Base-by-base conservation (phyloP, 2,113 vertebrate genomes). In the Scomber japonicus region DNA sequence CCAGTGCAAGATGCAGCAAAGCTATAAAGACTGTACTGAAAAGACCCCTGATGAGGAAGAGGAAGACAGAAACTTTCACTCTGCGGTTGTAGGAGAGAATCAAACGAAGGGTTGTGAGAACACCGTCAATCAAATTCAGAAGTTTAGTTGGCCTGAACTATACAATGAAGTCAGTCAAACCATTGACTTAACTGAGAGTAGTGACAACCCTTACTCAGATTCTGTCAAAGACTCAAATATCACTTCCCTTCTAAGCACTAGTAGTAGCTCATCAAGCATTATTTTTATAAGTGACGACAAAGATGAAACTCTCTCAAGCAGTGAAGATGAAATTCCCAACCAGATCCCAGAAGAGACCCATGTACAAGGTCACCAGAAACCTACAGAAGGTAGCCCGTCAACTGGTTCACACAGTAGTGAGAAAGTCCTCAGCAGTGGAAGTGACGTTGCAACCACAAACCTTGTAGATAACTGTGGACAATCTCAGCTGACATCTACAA, bases 121-220 rank as follows among this genome's bases (percentile, higher is more conserved):
- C 1, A n/a, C 3, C 5, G 4, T 27, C 21, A 60, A 10, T 61
- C 50, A 59, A 62, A 3, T 40, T 7, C 0, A 24, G 14, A 30
- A 45, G 51, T 27, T 50, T 63, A n/a, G 6, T 71, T 16, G 8
- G 15, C 1, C 70, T 53, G 66, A 79, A 17, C 11, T 49, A 30
- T 48, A 8, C 12, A 21, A n/a, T 9, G 7, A 78, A 17, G 2
- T 59, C 2, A 24, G 21, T 60, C 4, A 64, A 55, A 45, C 19
- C 6, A 17, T 69, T 71, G 73, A 68, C 24, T 17, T 87, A 1
- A 71, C 55, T 35, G 40, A 76, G 15, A 35, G 71, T 35, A 16
- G n/a, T 0, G 6, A 66, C 11, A 65, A 40, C 17, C 35, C 19
- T 11, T 0, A 24, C 10, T 49, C 11, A 0, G 1, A 19, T 55